Conservation (phyloP, 30 jellyfish, hydroid and myxozoan genomes). For the Phacellophora camtschatica region DNA sequence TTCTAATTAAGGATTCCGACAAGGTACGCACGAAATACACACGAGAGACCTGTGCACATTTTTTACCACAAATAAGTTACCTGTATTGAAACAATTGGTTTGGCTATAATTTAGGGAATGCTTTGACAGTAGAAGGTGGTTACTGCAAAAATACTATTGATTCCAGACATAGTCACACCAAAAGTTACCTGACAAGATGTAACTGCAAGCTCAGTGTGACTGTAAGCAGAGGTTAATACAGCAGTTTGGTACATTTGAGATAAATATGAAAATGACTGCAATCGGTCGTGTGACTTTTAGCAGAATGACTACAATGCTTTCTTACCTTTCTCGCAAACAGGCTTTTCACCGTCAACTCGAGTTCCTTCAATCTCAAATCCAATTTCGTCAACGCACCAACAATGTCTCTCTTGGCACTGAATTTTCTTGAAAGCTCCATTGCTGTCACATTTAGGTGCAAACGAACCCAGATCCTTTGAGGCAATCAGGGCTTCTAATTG, state of each 20-base stretch:
- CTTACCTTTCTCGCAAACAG: conserved; percentile 29
- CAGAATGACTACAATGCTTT: too few relatives aligned
- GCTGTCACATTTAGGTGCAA: conserved; percentile 71
- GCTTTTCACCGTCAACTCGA: conserved; percentile 30
- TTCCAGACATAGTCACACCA: too few relatives aligned
- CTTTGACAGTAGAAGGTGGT: background rate
- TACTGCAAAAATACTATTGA: background rate
- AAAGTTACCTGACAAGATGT: background rate
- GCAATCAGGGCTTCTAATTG: conserved; percentile 25
- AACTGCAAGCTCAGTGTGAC: background rate
- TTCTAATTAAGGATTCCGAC: too few relatives aligned
- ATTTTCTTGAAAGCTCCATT: conserved; percentile 57
- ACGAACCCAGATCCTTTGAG: background rate
- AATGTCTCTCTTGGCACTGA: conserved; percentile 69
- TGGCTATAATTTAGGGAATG: too few relatives aligned
- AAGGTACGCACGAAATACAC: too few relatives aligned
- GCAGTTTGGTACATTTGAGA: background rate
- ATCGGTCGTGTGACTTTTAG: too few relatives aligned
- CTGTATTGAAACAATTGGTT: too few relatives aligned
- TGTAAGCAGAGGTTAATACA: background rate
- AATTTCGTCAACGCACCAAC: conserved; percentile 76
- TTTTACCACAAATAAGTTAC: too few relatives aligned
- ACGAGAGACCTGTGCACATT: too few relatives aligned
- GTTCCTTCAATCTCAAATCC: conserved; percentile 61
- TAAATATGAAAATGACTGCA: too few relatives aligned